A percentile compares a stretch with the other conserved stretches of the same genome.
phyloP scores from a whole-genome alignment of 92 coral and sea anemone genomes.

The Siderastrea radians region DNA sequence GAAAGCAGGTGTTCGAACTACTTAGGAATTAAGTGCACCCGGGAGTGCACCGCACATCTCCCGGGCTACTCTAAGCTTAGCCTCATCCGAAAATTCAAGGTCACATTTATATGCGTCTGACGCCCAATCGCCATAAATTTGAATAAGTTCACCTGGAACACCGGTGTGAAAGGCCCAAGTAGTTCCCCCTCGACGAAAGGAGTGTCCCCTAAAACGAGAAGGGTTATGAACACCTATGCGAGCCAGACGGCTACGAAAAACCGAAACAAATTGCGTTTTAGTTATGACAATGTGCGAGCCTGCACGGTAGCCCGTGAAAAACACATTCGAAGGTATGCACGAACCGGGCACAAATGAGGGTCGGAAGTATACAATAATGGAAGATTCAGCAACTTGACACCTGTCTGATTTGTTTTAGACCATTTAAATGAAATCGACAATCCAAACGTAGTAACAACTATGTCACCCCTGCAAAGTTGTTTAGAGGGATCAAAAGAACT shows the following conservation, averaged over 20 bases:
- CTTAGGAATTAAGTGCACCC: too few species aligned
- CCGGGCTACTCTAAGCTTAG: too few species aligned
- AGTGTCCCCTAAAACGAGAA: not conserved
- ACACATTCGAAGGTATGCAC: too few species aligned
- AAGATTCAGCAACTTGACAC: not conserved
- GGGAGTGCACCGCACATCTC: too few species aligned
- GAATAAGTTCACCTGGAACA: too few species aligned
- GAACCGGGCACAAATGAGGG: not conserved
- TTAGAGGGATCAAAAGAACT: not conserved
- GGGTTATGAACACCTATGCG: not conserved
- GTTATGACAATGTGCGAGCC: not conserved
- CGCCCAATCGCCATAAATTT: too few species aligned
- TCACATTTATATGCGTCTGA: too few species aligned
- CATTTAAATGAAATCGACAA: not conserved
- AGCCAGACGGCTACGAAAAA: not conserved
- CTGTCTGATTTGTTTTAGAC: constrained; percentile 2
- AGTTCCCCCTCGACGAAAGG: constrained; percentile 20
- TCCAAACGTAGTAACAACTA: not conserved
- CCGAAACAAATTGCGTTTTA: not conserved
- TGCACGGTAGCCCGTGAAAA: not conserved
- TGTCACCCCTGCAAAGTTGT: not conserved
- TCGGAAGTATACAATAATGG: not conserved
- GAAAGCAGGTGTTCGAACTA: too few species aligned
- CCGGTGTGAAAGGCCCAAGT: too few species aligned
- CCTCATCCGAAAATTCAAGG: too few species aligned